Conservation (phyloP, 2,113 vertebrate species). For the Zeus faber region DNA sequence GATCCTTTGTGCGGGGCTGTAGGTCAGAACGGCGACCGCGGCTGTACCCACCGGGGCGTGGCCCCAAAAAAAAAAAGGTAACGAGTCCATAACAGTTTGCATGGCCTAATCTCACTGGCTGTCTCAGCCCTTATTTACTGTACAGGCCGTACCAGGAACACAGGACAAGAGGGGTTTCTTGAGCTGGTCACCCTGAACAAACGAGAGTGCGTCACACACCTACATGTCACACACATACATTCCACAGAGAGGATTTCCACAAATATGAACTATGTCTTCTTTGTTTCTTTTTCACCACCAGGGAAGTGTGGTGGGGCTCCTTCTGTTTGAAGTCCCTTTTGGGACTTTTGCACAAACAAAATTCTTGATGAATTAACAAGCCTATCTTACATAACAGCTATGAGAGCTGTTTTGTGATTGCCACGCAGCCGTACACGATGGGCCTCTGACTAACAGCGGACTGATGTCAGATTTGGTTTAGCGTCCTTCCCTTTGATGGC, state of each 20-base stretch:
- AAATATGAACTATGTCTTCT: constrained; percentile 32
- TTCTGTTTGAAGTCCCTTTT: constrained; percentile 63
- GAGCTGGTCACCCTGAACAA: background rate
- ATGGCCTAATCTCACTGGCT: constrained; percentile 3
- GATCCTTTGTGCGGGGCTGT: too few species aligned
- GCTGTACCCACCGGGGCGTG: too few species aligned
- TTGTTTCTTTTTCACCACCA: constrained; percentile 21
- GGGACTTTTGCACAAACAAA: constrained; percentile 51
- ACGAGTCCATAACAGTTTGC: constrained; percentile 10
- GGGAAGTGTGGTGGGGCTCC: constrained; percentile 39
- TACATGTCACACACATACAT: constrained; percentile 14
- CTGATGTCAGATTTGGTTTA: constrained; percentile 51
- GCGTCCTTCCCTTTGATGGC: too few species aligned
- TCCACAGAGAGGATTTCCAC: constrained; percentile 15
- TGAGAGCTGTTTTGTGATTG: constrained; percentile 57
- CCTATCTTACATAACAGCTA: constrained; percentile 65
- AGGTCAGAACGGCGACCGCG: too few species aligned
- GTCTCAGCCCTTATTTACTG: background rate
- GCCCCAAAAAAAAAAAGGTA: too few species aligned
- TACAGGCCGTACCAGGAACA: constrained; percentile 10
- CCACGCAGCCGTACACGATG: constrained; percentile 52
- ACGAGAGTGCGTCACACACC: too few species aligned
- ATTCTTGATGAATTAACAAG: constrained; percentile 67
- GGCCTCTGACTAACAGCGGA: constrained; percentile 39
- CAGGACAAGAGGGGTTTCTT: constrained; percentile 8